These are phyloP conservation scores for Drosophila trichaetosa DNA, from an alignment of 2,888 invertebrate genomes.

Conservation along the genomic window DNA sequence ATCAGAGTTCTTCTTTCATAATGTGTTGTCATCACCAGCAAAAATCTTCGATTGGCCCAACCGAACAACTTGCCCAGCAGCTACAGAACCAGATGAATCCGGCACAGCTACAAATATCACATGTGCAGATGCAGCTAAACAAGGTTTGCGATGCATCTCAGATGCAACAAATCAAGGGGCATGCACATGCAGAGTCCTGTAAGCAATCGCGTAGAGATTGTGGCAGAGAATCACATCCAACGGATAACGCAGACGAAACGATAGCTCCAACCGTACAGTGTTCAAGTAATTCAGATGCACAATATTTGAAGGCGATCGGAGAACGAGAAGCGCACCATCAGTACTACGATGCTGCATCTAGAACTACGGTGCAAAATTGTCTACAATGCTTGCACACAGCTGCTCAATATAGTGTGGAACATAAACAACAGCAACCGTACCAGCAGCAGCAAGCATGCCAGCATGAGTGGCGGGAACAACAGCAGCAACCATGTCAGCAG, in stretches of 20 bases:
- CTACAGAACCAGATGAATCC: conserved; percentile 56
- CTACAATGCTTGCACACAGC: neutral
- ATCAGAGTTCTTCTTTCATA: neutral
- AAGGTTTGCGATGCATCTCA: conserved; percentile 26
- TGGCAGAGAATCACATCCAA: neutral
- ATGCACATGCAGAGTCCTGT: neutral
- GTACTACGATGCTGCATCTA: neutral
- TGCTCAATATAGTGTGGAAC: neutral
- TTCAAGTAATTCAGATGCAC: neutral
- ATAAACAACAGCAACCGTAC: neutral
- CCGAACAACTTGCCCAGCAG: conserved; percentile 62
- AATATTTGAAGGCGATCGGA: neutral
- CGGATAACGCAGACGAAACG: neutral
- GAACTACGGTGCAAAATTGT: neutral
- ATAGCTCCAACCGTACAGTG: neutral
- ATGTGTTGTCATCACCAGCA: conserved; percentile 6
- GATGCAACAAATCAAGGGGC: conserved; percentile 7
- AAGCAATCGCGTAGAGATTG: neutral
- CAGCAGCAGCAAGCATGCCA: neutral
- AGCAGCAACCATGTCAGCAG: neutral
- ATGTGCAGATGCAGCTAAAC: conserved; percentile 55
- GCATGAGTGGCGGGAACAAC: conserved; percentile 6
- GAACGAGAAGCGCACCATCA: neutral
- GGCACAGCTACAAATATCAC: conserved; percentile 62
- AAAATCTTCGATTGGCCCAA: conserved; percentile 26